Evolutionary conservation across 2,113 vertebrate species (phyloP).

Genomic region (Rhineura floridana): DNA sequence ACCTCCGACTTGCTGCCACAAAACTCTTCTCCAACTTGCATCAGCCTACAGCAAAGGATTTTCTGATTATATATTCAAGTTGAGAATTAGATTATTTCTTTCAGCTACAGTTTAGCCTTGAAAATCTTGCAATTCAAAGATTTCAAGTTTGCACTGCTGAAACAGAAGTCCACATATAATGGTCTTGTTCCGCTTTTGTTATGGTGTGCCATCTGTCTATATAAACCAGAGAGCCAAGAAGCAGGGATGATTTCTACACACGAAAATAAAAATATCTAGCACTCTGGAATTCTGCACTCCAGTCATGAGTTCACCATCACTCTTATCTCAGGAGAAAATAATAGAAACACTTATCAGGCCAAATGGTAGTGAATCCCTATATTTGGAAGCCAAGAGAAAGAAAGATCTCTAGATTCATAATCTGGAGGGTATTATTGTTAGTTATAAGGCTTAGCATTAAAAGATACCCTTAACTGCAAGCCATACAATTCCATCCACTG

Average conservation of each 20-base stretch:
- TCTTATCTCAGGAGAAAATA: not conserved
- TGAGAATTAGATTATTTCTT: not conserved
- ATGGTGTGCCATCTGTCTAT: not conserved
- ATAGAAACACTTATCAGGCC: not conserved
- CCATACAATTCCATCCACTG: not conserved
- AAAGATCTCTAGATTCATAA: not conserved
- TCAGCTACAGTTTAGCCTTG: not conserved
- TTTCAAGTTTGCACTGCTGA: not conserved
- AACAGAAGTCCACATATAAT: not conserved
- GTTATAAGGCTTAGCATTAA: not conserved
- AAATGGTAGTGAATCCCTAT: not conserved
- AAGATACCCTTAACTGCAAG: not conserved
- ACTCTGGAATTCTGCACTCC: not conserved
- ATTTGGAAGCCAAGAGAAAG: not conserved
- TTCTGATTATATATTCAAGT: not conserved
- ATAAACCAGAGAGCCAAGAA: not conserved
- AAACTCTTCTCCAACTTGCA: constrained; percentile 98
- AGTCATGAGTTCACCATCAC: not conserved
- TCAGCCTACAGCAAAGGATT: constrained; percentile 79
- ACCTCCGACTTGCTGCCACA: constrained; percentile 97
- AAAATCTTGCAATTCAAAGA: not conserved
- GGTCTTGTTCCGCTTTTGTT: not conserved
- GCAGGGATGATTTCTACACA: not conserved
- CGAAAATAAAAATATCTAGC: not conserved
- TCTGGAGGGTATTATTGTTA: not conserved